Evolutionary conservation across 2,797 vertebrate genomes (phyloP), one percentile per base, ranked within the genome.

Genomic region (Denticeps clupeoides): DNA sequence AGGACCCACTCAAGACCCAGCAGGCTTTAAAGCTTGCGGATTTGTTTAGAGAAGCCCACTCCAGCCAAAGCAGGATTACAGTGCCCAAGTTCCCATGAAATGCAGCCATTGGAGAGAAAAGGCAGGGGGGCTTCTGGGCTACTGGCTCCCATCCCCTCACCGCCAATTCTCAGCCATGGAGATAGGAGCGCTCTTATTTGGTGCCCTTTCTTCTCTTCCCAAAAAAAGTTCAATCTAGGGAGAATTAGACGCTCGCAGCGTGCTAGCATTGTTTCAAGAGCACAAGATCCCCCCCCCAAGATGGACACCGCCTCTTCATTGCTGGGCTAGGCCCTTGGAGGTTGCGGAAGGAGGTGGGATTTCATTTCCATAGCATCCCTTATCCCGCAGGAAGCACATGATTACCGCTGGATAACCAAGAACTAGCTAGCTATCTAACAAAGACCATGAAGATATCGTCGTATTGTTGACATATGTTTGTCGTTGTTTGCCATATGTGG

Each of bases 81-180:
- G 49, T 45, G 27, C 43, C 41, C 72, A 61, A 73, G 71, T 81
- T 81, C 80, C 74, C 80, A 80, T 78, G 74, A 62, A 80, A 65
- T 60, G 49, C 53, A 32, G 23, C 54, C 35, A 16, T 62, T 44
- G 49, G 35, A 38, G 9, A 10, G 16, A 33, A 33, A 8, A 55
- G 55, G 21, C 54, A 68, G 58, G 70, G 63, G 69, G 58, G 54
- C 67, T 62, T 60, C 28, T 53, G 56, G 70, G 64, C 60, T 35
- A 59, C 19, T 45, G 27, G 24, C 35, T 27, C 28, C 49, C 47
- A 3, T 18, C 35, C 21, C 47, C 42, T 8, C 35, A 23, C 23
- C 23, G 29, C 27, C 40, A 25, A 27, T 23, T 32, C 23, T 7
- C 4, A 21, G 27, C 37, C 16, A 6, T 22, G 23, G 44, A 40